A percentile compares a stretch with the other conserved stretches of the same genome.
These are phyloP conservation scores for Sinodicranocentrus sp. DNA, from an alignment of 2,888 invertebrate genomes.

Conservation along the genomic window DNA sequence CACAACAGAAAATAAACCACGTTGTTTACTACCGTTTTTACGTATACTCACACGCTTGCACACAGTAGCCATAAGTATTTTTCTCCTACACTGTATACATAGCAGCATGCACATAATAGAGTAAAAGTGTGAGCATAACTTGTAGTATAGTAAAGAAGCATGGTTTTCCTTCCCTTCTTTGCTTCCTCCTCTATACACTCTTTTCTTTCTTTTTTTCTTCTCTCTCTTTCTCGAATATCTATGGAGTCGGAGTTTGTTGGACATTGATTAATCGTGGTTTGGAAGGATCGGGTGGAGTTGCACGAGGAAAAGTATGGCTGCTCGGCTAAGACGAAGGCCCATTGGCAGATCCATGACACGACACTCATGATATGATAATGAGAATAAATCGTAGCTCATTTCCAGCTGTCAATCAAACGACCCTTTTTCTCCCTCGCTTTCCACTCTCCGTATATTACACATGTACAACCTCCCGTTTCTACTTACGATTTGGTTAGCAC, in stretches of 20 bases:
- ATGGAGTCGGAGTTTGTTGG: conserved; percentile 75
- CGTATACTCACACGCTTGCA: not conserved
- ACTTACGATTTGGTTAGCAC: too few species aligned
- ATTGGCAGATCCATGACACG: conserved; percentile 76
- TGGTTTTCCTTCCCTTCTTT: conserved; percentile 28
- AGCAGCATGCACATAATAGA: conserved; percentile 9
- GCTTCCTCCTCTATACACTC: conserved; percentile 1
- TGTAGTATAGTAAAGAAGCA: conserved; percentile 26
- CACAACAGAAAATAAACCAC: conserved; percentile 45
- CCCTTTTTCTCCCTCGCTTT: conserved; percentile 54
- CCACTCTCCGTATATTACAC: too few species aligned
- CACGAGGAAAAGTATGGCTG: conserved; percentile 76
- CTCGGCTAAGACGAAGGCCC: conserved; percentile 73
- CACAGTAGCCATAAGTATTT: conserved; percentile 2
- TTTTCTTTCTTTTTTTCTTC: conserved; percentile 37
- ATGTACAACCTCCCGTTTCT: too few species aligned
- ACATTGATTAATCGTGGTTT: conserved; percentile 76
- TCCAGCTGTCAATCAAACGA: conserved; percentile 76
- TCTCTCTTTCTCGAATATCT: conserved; percentile 45
- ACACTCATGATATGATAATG: conserved; percentile 77
- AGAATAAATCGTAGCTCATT: conserved; percentile 77
- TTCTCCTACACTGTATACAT: not conserved
- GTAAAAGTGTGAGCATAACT: conserved; percentile 2
- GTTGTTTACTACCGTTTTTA: conserved; percentile 35
- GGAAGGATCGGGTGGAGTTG: conserved; percentile 77